phyloP scores from a whole-genome alignment of 2,888 invertebrate genomes.

The Anticlea derivata region DNA sequence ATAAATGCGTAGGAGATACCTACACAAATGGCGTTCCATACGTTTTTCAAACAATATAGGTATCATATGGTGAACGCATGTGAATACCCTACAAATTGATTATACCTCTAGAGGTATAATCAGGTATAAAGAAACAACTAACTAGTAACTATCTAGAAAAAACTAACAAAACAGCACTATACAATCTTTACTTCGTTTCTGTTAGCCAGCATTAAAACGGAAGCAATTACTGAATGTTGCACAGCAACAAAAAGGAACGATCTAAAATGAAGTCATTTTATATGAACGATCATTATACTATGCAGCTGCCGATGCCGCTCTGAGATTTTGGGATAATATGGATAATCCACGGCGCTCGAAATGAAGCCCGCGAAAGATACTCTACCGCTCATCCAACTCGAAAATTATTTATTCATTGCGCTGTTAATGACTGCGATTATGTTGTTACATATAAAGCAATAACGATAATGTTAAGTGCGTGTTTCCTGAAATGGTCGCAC shows the following conservation, averaged over 20 bases:
- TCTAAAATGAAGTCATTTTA: constrained; percentile 67
- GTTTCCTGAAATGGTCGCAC: constrained; percentile 29
- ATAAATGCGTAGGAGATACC: no score
- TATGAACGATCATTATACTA: constrained; percentile 58
- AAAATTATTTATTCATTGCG: constrained; percentile 73
- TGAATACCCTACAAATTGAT: no score
- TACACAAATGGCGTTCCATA: no score
- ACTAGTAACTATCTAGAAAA: neutral
- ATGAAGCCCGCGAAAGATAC: constrained; percentile 67
- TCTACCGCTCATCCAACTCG: constrained; percentile 63
- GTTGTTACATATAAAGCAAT: constrained; percentile 49
- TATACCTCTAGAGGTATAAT: neutral
- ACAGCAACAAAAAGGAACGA: constrained; percentile 60
- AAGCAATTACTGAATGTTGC: constrained; percentile 59
- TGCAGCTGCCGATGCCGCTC: constrained; percentile 61
- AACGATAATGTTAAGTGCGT: constrained; percentile 43
- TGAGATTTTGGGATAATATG: constrained; percentile 77
- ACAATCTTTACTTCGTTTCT: constrained; percentile 9
- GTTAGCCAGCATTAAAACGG: constrained; percentile 41
- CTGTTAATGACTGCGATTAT: constrained; percentile 60
- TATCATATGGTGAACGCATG: no score
- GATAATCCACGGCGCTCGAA: constrained; percentile 71
- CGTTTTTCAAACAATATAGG: no score
- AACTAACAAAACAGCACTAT: constrained; percentile 13
- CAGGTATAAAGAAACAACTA: no score